Conservation (phyloP, 2,797 vertebrate genomes). For the Halcyon chelicuti region DNA sequence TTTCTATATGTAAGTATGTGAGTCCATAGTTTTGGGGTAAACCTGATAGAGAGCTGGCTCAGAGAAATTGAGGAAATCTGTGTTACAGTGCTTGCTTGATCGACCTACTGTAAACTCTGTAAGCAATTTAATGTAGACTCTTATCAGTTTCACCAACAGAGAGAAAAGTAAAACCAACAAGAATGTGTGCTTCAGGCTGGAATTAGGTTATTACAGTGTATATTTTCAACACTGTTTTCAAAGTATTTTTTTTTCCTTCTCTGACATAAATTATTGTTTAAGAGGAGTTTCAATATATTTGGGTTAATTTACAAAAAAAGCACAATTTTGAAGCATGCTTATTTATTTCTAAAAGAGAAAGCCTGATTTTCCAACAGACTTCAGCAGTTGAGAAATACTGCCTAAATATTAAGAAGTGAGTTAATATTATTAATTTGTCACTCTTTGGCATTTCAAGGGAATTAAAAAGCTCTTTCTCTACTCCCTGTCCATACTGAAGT, state of each 20-base stretch:
- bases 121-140: not conserved
- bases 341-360: not conserved
- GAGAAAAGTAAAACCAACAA: not conserved
- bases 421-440: not conserved
- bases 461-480: not conserved
- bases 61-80: not conserved
- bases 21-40: not conserved
- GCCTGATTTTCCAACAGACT: not conserved
- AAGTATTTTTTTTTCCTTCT: not conserved
- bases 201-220: not conserved
- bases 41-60: not conserved
- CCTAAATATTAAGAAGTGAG: not conserved
- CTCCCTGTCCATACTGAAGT: not conserved
- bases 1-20: not conserved
- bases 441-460: not conserved
- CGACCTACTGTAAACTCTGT: rapidly evolving
- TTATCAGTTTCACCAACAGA: not conserved
- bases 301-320: not conserved
- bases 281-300: not conserved
- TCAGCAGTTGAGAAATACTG: not conserved
- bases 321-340: not conserved
- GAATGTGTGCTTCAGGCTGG: not conserved
- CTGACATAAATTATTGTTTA: not conserved
- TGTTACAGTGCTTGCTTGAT: not conserved
- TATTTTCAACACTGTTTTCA: not conserved